A percentile compares a stretch with the other conserved stretches of the same genome.
Conservation (phyloP, 2,888 invertebrate genomes). For the Chymomyza caudatula region DNA sequence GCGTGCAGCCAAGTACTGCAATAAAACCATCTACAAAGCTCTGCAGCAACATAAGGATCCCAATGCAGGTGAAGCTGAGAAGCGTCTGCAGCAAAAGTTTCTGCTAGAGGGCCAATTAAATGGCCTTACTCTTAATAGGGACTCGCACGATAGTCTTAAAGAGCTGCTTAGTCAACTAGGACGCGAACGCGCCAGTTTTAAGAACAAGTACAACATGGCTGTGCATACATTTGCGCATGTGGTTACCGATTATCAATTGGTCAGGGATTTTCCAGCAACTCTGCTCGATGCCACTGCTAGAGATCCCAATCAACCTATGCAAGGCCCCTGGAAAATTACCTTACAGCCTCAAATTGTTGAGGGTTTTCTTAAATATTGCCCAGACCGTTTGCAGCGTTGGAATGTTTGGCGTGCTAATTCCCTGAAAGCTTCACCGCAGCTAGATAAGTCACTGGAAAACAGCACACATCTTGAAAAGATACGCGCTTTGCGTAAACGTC, state of each 20-base stretch:
- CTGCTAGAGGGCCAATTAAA: conserved; percentile 89
- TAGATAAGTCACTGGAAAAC: conserved; percentile 83
- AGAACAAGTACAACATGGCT: conserved; percentile 83
- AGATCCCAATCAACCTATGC: conserved; percentile 80
- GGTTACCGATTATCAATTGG: conserved; percentile 82
- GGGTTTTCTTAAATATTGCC: conserved; percentile 91
- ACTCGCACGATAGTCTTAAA: conserved; percentile 80
- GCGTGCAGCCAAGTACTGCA: conserved; percentile 86
- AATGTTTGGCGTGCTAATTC: conserved; percentile 91
- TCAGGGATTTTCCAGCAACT: conserved; percentile 86
- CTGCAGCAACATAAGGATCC: conserved; percentile 39
- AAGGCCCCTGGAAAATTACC: conserved; percentile 91
- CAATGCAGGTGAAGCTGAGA: conserved; percentile 67
- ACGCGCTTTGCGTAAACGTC: conserved; percentile 82
- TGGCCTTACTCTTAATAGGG: conserved; percentile 84
- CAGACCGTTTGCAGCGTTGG: conserved; percentile 87
- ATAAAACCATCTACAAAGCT: conserved; percentile 72
- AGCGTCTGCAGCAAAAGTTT: conserved; percentile 86
- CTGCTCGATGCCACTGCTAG: conserved; percentile 83
- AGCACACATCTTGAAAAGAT: conserved; percentile 89
- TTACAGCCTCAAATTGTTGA: conserved; percentile 86
- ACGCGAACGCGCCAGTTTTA: conserved; percentile 82
- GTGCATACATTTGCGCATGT: conserved; percentile 84
- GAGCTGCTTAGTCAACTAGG: conserved; percentile 80
- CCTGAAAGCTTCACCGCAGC: conserved; percentile 83